Evolutionary conservation across 2,888 invertebrate species (phyloP).

Genomic region (Drosophila kambysellisi): DNA sequence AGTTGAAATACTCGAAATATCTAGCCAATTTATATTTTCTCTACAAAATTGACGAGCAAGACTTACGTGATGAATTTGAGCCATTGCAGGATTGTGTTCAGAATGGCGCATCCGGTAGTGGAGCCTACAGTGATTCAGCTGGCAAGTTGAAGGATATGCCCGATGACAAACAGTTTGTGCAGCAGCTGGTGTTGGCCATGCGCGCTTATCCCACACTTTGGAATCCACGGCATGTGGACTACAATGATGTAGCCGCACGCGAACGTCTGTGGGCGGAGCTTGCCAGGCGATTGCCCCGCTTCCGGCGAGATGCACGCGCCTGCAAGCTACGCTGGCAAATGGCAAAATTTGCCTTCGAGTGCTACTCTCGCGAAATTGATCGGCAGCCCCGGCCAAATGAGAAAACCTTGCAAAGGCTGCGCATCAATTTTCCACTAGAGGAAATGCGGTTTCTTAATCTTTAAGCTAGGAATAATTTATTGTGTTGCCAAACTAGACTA

Average conservation of each 20-base stretch:
- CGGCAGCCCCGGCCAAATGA: constrained; percentile 66
- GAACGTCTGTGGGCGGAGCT: constrained; percentile 79
- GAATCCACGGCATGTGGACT: constrained; percentile 73
- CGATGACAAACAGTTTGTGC: constrained; percentile 78
- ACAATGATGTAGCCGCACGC: constrained; percentile 72
- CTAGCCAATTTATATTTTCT: constrained; percentile 80
- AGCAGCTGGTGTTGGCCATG: constrained; percentile 72
- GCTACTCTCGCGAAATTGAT: constrained; percentile 72
- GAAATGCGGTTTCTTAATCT: constrained; percentile 77
- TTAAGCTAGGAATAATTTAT: constrained; percentile 21
- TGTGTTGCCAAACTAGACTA: constrained; percentile 26
- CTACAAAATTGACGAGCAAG: constrained; percentile 82
- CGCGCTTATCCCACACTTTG: constrained; percentile 75
- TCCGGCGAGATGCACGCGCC: constrained; percentile 70
- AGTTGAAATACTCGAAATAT: constrained; percentile 82
- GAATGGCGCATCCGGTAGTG: constrained; percentile 1
- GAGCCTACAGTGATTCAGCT: constrained; percentile 7
- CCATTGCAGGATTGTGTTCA: constrained; percentile 72
- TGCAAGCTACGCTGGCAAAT: constrained; percentile 82
- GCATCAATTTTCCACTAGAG: constrained; percentile 75
- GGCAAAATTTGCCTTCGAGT: constrained; percentile 80
- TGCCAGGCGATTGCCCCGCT: constrained; percentile 66
- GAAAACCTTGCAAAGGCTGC: constrained; percentile 69
- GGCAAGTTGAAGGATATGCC: constrained; percentile 77
- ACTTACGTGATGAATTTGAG: constrained; percentile 76